phyloP scores from a whole-genome alignment of 2,888 invertebrate genomes.

The Lacanobia wlatinum region DNA sequence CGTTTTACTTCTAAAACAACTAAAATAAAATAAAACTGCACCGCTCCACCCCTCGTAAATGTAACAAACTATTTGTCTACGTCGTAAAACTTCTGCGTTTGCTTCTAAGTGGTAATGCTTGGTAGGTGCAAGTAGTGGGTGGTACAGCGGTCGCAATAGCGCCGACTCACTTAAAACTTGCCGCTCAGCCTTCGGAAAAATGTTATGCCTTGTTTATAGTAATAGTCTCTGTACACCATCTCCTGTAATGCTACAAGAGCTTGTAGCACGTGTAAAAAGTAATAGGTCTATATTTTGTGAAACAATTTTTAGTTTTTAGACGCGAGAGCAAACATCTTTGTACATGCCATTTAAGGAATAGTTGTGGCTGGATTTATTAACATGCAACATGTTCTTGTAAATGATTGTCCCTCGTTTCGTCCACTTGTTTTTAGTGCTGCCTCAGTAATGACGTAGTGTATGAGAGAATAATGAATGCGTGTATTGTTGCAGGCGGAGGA shows the following conservation, averaged over 20 bases:
- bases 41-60: slow-evolving; percentile 37
- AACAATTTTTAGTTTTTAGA: slow-evolving; percentile 2
- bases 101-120: slow-evolving; percentile 28
- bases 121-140: slow-evolving; percentile 34
- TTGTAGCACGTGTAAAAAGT: slow-evolving; percentile 21
- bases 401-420: neutral
- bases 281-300: slow-evolving; percentile 12
- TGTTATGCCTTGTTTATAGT: slow-evolving; percentile 52
- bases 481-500: slow-evolving; percentile 94
- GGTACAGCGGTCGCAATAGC: slow-evolving; percentile 36
- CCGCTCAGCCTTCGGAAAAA: slow-evolving; percentile 56
- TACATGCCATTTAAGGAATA: neutral
- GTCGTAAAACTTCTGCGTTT: slow-evolving; percentile 57
- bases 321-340: neutral
- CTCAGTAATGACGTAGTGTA: neutral
- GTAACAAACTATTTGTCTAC: slow-evolving; percentile 43
- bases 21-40: slow-evolving; percentile 36
- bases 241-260: slow-evolving; percentile 18
- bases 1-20: slow-evolving; percentile 2
- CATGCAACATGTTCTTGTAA: neutral
- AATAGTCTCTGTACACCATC: slow-evolving; percentile 43
- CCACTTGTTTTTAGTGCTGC: neutral
- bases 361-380: neutral
- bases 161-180: slow-evolving; percentile 65
- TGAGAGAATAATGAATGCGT: neutral